Percentiles rank a stretch among this genome's conserved stretches.
Conservation (phyloP, 2,113 vertebrate species). For the Macrotis lagotis region DNA sequence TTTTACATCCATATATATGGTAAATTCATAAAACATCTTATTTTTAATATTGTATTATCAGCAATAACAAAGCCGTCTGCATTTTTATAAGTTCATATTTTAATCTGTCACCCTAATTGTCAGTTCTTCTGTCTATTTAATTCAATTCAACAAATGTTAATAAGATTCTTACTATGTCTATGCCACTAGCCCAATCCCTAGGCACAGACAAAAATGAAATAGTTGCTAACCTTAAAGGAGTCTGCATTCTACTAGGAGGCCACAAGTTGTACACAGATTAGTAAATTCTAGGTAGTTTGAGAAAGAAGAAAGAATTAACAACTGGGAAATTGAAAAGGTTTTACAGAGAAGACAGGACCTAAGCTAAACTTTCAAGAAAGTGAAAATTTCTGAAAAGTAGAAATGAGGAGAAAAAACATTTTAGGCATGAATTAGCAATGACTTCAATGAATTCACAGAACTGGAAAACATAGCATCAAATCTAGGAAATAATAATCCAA, state of each 20-base stretch:
- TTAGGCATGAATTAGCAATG: no score
- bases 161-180: not conserved
- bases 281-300: not conserved
- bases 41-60: no score
- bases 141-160: not conserved
- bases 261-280: not conserved
- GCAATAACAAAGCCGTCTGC: not conserved
- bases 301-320: not conserved
- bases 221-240: not conserved
- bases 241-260: no score
- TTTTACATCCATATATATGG: constrained; percentile 3
- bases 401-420: no score
- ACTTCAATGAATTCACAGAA: no score
- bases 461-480: no score
- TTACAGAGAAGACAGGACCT: not conserved
- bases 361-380: not conserved
- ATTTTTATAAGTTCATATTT: not conserved
- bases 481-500: no score
- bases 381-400: not conserved
- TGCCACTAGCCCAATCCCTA: not conserved
- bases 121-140: not conserved
- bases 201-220: not conserved
- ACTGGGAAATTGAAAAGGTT: not conserved
- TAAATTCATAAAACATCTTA: constrained; percentile 26
- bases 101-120: constrained; percentile 15